Evolutionary conservation across 2,797 vertebrate genomes (phyloP), one percentile per base, ranked within the genome.

Genomic region (Myotis planiceps): DNA sequence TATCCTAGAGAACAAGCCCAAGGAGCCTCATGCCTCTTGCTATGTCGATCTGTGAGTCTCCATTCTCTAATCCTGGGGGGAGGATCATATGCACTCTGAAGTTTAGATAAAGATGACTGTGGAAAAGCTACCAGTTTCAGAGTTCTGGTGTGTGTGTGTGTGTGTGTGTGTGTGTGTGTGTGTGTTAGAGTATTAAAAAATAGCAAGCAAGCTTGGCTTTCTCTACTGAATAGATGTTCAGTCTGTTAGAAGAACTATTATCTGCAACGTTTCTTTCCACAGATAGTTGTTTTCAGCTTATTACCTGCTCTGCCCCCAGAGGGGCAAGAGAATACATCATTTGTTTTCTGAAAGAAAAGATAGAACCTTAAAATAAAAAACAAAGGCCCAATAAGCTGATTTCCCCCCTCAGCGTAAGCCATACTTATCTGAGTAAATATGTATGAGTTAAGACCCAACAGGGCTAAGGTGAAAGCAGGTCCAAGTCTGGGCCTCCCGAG

Each of bases 341-440:
- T 79, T 92, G 15, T 68, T 93, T 96, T 94, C 88, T 60, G 72
- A 89, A 94, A 79, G 58, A 71, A 94, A 88, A 96, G 29, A 78
- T 0, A 95, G 68, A 96, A 51, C 16, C 39, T 92, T 69, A 95
- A 96, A 92, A 88, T 71, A 51, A 87, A 94, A 95, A 74, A 42
- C n/a, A 90, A 78, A 58, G 65, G 13, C 14, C 37, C 23, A 25
- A 71, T 69, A 93, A 92, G 16, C 34, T 78, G n/a, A 83, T 25
- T 32, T 47, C 42, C 69, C 23, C 5, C 49, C 74, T 78, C 6
- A 39, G 47, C 27, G 75, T 63, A 85, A 79, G 23, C 84, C 47
- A 92, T 23, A 60, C 29, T 81, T 94, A 29, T 71, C 71, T 88
- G 23, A 92, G 39, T 90, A 65, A 96, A 58, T 93, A 74, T 60